A percentile compares a stretch with the other conserved stretches of the same genome.
Evolutionary conservation across 2,797 vertebrate genomes (phyloP).

Genomic region (Spinus olivaceus): DNA sequence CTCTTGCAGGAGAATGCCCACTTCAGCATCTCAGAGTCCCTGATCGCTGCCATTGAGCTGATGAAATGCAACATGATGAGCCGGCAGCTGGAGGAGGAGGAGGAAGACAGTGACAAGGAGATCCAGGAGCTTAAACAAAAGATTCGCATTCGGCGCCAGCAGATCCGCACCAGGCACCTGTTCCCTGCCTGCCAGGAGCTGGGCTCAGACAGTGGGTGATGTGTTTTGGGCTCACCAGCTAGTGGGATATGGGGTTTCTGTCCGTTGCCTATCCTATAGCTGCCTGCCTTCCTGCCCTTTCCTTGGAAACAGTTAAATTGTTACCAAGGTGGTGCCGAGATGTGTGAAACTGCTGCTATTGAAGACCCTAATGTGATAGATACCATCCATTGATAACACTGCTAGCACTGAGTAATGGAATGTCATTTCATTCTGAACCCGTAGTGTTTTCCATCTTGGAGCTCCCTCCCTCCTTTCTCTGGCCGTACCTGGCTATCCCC

Average conservation of each 20-base stretch:
- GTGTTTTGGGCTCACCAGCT: neutral
- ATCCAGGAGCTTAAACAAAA: constrained; percentile 97
- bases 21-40: constrained; percentile 97
- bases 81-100: constrained; percentile 77
- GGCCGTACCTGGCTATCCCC: accelerated
- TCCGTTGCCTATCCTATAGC: neutral
- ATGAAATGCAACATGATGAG: constrained; percentile 96
- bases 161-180: constrained; percentile 86
- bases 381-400: neutral
- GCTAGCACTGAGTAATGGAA: neutral
- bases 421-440: neutral
- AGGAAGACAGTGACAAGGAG: constrained; percentile 87
- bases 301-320: neutral
- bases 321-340: neutral
- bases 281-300: neutral
- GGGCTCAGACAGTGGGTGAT: constrained; percentile 75
- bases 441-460: neutral
- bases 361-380: neutral
- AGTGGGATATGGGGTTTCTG: neutral
- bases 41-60: constrained; percentile 96
- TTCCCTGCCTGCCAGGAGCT: constrained; percentile 67
- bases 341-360: neutral
- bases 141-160: constrained; percentile 90
- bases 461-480: neutral
- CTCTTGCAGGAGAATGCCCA: constrained; percentile 91